Conservation (phyloP, 2,113 vertebrate species). For the Phasianus colchicus region DNA sequence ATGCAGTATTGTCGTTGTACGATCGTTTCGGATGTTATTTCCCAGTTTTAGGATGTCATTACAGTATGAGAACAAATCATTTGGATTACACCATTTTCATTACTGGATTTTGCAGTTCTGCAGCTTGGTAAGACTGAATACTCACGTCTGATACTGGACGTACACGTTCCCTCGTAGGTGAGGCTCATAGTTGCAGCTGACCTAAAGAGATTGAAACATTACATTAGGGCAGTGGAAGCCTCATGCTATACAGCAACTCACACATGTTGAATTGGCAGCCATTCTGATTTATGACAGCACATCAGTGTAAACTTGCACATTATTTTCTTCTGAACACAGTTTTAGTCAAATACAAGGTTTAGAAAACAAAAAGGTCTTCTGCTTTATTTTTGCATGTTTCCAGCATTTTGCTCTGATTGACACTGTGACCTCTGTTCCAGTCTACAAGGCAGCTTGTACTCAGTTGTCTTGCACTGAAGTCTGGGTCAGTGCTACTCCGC, state of each 20-base stretch:
- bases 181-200: slow-evolving; percentile 96
- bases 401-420: not conserved
- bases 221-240: not conserved
- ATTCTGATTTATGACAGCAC: not conserved
- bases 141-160: slow-evolving; percentile 95
- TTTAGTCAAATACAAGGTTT: not conserved
- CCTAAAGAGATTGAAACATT: slow-evolving; percentile 75
- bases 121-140: not conserved
- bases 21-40: not conserved
- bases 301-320: not conserved
- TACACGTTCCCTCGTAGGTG: slow-evolving; percentile 98
- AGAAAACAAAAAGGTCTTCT: not conserved
- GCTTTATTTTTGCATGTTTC: not conserved
- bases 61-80: not conserved
- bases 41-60: not conserved
- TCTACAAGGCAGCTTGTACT: not conserved
- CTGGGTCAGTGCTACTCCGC: not conserved
- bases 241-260: not conserved
- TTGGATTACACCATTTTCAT: not conserved
- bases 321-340: not conserved
- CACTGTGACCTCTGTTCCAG: not conserved
- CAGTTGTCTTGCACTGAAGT: not conserved
- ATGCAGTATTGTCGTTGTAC: not conserved
- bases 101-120: not conserved
- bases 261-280: not conserved